Percentiles rank a stretch among this genome's conserved stretches.
phyloP scores from a whole-genome alignment of 2,113 vertebrate genomes.

The Alligator sinensis region DNA sequence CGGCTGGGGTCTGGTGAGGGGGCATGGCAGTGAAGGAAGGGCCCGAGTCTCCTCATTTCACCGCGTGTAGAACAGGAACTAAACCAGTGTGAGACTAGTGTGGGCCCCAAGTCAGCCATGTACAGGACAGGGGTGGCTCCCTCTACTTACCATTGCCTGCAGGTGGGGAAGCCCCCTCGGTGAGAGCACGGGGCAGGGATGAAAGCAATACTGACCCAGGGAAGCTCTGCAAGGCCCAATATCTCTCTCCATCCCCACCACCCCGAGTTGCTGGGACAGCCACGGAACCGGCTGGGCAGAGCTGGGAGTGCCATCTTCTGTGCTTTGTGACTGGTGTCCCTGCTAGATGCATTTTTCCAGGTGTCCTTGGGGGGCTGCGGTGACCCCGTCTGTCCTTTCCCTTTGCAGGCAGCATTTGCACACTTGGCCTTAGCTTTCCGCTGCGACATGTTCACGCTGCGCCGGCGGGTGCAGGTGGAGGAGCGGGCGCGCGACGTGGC shows the following conservation, averaged over 20 bases:
- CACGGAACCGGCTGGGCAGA: neutral
- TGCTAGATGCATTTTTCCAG: neutral
- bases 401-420: constrained; percentile 79
- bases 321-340: rapidly evolving
- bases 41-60: neutral
- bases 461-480: constrained; percentile 85
- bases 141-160: neutral
- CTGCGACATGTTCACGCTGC: constrained; percentile 87
- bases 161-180: neutral
- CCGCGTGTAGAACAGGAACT: neutral
- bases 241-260: too few relatives aligned
- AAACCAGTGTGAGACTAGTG: neutral
- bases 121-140: neutral
- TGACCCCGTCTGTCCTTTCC: neutral
- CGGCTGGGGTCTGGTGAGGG: too few relatives aligned
- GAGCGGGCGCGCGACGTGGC: constrained; percentile 84
- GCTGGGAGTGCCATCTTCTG: neutral
- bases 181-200: too few relatives aligned
- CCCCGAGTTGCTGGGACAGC: neutral
- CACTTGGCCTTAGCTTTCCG: constrained; percentile 86
- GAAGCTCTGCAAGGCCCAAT: too few relatives aligned
- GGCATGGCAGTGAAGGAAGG: neutral
- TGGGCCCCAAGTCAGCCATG: neutral
- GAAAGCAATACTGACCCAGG: too few relatives aligned
- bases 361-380: too few relatives aligned